Conservation (phyloP, 92 coral and sea anemone species). For the Zoanthus solanderi region DNA sequence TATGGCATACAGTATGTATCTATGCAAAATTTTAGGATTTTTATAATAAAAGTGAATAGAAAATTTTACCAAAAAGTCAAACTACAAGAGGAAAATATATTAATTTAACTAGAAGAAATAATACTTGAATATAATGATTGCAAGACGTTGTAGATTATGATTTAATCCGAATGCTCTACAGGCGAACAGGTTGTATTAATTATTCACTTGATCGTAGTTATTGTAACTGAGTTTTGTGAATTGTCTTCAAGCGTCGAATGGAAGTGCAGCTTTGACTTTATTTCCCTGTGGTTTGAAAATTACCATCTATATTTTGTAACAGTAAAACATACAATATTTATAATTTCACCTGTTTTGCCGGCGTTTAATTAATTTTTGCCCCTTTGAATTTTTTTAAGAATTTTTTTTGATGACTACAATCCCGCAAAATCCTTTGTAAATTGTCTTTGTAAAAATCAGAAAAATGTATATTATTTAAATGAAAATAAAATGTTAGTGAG, state of each 20-base stretch:
- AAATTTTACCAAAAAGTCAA: background rate
- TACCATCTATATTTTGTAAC: too few relatives aligned
- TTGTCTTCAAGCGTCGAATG: background rate
- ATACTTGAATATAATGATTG: constrained; percentile 8
- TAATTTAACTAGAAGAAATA: background rate
- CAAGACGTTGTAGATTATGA: background rate
- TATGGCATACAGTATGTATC: background rate
- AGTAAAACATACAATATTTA: too few relatives aligned
- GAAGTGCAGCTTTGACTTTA: too few relatives aligned
- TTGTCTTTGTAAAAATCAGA: background rate
- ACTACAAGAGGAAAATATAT: constrained; percentile 1
- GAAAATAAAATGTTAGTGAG: background rate
- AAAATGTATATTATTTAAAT: background rate
- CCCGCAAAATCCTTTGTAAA: background rate
- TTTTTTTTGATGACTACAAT: too few relatives aligned
- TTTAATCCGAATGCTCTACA: constrained; percentile 18
- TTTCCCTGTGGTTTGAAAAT: too few relatives aligned
- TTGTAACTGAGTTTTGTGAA: background rate
- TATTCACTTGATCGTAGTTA: background rate
- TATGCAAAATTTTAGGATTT: too few relatives aligned
- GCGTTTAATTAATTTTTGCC: too few relatives aligned
- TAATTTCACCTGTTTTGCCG: too few relatives aligned
- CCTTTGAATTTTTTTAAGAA: too few relatives aligned
- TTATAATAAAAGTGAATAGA: background rate
- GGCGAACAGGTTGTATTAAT: background rate